Percentiles rank a stretch among this genome's conserved stretches.
Evolutionary conservation across 2,888 invertebrate species (phyloP).

Genomic region (Drosophila paracracens): DNA sequence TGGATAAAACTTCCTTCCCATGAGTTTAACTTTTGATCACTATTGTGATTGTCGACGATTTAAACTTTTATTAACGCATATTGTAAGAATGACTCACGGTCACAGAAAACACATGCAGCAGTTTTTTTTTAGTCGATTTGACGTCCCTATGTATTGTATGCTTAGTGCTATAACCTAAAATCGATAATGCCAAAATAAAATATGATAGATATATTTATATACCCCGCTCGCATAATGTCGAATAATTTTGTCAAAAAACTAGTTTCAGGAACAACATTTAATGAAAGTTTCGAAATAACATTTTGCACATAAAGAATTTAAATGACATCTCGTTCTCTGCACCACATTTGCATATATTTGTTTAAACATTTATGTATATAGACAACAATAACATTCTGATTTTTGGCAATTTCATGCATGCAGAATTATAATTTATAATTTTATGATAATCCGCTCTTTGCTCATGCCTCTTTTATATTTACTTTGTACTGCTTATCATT

Average conservation of each 20-base stretch:
- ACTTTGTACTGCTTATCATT: constrained; percentile 25
- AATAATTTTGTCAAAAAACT: neutral
- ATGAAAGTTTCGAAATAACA: constrained; percentile 7
- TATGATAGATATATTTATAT: neutral
- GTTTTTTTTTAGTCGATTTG: no score
- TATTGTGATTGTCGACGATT: neutral
- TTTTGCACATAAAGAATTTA: constrained; percentile 15
- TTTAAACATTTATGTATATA: constrained; percentile 10
- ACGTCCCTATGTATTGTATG: no score
- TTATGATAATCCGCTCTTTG: neutral
- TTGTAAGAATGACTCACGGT: no score
- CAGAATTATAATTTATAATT: neutral
- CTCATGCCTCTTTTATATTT: neutral
- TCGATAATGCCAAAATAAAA: neutral
- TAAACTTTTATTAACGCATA: no score
- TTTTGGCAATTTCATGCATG: neutral
- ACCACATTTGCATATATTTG: neutral
- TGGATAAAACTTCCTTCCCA: neutral
- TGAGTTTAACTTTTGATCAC: neutral
- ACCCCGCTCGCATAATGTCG: neutral
- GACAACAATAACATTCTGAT: constrained; percentile 3
- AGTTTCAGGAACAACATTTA: constrained; percentile 13
- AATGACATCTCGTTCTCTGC: constrained; percentile 8
- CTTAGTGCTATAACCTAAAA: neutral
- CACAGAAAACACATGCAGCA: no score